Conservation (phyloP, 2,888 invertebrate species). For the Sarcophaga caerulescens region DNA sequence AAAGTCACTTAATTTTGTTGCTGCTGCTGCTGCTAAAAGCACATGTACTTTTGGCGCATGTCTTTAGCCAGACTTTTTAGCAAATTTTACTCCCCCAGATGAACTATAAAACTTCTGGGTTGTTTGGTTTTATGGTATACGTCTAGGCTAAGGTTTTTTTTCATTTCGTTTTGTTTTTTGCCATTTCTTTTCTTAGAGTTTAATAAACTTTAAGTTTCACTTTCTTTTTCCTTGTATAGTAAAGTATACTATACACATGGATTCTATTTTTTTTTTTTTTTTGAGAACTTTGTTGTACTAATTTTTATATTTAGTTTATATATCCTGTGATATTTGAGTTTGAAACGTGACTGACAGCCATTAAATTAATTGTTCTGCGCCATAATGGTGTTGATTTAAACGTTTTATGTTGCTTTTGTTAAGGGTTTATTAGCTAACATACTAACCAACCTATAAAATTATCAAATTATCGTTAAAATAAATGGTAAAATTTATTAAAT, state of each 20-base stretch:
- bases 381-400: constrained; percentile 43
- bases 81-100: constrained; percentile 2
- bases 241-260: neutral
- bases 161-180: constrained; percentile 28
- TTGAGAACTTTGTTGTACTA: neutral
- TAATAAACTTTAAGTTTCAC: constrained; percentile 39
- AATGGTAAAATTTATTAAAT: neutral
- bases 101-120: constrained; percentile 17
- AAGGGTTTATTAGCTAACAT: constrained; percentile 41
- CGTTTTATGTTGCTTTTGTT: constrained; percentile 12
- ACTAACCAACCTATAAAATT: neutral
- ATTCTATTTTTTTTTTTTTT: neutral
- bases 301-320: constrained; percentile 16
- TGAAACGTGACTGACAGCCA: constrained; percentile 59
- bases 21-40: constrained; percentile 15
- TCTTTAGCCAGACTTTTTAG: constrained; percentile 20
- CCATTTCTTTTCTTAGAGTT: neutral
- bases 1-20: neutral
- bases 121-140: constrained; percentile 31
- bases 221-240: constrained; percentile 28
- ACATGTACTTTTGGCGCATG: constrained; percentile 58
- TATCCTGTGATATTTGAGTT: constrained; percentile 22
- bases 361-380: constrained; percentile 62
- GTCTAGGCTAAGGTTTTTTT: constrained; percentile 1
- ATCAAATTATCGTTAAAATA: neutral